A percentile compares a stretch with the other conserved stretches of the same genome.
phyloP scores from a whole-genome alignment of 1,140 invertebrate species.

The Augochlora pura region DNA sequence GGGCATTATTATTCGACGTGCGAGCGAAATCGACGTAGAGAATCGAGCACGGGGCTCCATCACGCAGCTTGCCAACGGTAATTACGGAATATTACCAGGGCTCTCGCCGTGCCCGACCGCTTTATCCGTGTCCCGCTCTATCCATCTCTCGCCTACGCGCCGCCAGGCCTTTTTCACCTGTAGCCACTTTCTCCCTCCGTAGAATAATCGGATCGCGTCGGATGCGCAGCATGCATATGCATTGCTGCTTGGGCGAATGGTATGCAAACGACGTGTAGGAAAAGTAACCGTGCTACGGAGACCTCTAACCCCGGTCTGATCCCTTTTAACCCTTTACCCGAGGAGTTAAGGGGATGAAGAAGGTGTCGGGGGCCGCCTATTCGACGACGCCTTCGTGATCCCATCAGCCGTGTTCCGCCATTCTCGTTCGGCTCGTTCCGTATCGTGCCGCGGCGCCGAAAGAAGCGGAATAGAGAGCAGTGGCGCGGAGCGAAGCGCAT shows the following conservation, averaged over 20 bases:
- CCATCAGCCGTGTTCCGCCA: background rate
- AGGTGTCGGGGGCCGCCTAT: background rate
- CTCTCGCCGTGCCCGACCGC: slow-evolving; percentile 17
- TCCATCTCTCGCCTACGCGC: slow-evolving; percentile 15
- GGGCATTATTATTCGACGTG: slow-evolving; percentile 35
- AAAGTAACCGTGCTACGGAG: slow-evolving; percentile 67
- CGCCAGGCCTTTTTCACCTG: background rate
- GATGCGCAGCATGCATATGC: slow-evolving; percentile 74
- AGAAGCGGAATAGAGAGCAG: too few relatives aligned
- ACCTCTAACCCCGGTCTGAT: slow-evolving; percentile 48
- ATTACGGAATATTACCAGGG: slow-evolving; percentile 69
- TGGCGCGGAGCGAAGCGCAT: too few relatives aligned
- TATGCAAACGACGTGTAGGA: slow-evolving; percentile 72
- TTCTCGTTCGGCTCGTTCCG: background rate
- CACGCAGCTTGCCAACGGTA: slow-evolving; percentile 58
- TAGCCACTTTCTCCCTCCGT: slow-evolving; percentile 16
- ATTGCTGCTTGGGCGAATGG: slow-evolving; percentile 72
- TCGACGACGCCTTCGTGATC: background rate
- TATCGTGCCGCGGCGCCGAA: too few relatives aligned
- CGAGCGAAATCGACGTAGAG: slow-evolving; percentile 37
- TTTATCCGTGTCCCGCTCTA: slow-evolving; percentile 1
- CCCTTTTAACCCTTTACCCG: slow-evolving; percentile 25
- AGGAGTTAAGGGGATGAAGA: background rate
- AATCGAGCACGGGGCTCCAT: too few relatives aligned
- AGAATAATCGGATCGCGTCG: slow-evolving; percentile 54